Percentiles rank a stretch among this genome's conserved stretches.
Evolutionary conservation across 2,113 vertebrate genomes (phyloP).

Genomic region (Eudyptes chrysolophus): DNA sequence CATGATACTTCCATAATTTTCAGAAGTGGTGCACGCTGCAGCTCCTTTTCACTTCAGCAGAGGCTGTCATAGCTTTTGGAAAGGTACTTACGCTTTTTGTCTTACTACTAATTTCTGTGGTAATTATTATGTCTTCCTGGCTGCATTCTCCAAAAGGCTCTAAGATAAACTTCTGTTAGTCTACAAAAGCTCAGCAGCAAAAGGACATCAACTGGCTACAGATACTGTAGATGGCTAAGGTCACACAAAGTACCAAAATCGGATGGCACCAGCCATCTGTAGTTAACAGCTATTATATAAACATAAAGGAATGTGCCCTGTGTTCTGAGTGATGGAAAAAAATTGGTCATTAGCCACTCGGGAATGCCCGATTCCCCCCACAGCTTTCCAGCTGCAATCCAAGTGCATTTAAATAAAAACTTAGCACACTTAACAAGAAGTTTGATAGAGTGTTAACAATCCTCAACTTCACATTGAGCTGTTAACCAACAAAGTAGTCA

Average conservation of each 20-base stretch:
- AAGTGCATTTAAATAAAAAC: constrained; percentile 75
- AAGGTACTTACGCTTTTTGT: neutral
- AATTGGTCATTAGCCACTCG: constrained; percentile 61
- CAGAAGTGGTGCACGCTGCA: fast-evolving
- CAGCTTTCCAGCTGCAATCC: constrained; percentile 74
- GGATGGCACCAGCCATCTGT: constrained; percentile 69
- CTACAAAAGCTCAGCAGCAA: neutral
- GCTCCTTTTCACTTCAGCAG: neutral
- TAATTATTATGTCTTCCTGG: neutral
- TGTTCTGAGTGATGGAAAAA: constrained; percentile 65
- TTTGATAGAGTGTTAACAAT: constrained; percentile 85
- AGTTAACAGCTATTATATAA: constrained; percentile 75
- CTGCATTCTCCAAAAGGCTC: neutral
- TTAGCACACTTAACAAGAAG: constrained; percentile 75
- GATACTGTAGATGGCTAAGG: neutral
- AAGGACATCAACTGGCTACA: neutral
- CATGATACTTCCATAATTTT: neutral
- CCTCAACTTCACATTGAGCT: constrained; percentile 76
- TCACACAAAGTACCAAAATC: constrained; percentile 45
- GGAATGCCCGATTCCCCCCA: constrained; percentile 56
- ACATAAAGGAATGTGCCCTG: constrained; percentile 71
- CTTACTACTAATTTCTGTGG: neutral
- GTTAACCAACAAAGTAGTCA: constrained; percentile 81
- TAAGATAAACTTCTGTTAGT: neutral
- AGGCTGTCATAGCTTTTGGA: neutral